phyloP scores from a whole-genome alignment of 1,140 invertebrate genomes.

The Anastatus disparis region DNA sequence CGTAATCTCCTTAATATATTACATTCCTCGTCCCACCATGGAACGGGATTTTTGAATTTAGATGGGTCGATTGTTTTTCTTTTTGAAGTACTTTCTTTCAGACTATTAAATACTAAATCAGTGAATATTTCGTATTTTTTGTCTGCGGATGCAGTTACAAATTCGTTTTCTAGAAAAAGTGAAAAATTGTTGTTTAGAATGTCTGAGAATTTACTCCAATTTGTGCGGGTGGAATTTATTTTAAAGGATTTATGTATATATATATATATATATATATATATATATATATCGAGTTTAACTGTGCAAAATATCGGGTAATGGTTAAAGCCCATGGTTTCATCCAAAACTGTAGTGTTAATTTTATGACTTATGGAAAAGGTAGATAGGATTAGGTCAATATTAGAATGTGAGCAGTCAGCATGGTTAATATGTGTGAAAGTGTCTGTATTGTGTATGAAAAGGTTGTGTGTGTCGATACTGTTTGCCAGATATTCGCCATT shows the following conservation, averaged over 20 bases:
- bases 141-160: no score
- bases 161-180: no score
- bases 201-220: not conserved
- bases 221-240: not conserved
- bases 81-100: not conserved
- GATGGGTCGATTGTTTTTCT: no score
- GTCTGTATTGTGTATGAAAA: not conserved
- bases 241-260: conserved; percentile 17
- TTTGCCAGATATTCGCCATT: not conserved
- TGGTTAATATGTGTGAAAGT: not conserved
- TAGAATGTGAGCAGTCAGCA: not conserved
- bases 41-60: not conserved
- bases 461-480: not conserved
- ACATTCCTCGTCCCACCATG: conserved; percentile 23
- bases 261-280: conserved; percentile 38
- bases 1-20: not conserved
- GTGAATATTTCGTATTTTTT: no score
- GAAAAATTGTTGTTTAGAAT: not conserved
- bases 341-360: conserved; percentile 46
- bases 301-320: conserved; percentile 51
- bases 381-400: conserved; percentile 38
- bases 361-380: conserved; percentile 42
- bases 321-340: conserved; percentile 50
- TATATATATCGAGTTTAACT: conserved; percentile 41
- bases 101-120: no score